Evolutionary conservation across 2,888 invertebrate genomes (phyloP).

Genomic region (Sericinus montela): DNA sequence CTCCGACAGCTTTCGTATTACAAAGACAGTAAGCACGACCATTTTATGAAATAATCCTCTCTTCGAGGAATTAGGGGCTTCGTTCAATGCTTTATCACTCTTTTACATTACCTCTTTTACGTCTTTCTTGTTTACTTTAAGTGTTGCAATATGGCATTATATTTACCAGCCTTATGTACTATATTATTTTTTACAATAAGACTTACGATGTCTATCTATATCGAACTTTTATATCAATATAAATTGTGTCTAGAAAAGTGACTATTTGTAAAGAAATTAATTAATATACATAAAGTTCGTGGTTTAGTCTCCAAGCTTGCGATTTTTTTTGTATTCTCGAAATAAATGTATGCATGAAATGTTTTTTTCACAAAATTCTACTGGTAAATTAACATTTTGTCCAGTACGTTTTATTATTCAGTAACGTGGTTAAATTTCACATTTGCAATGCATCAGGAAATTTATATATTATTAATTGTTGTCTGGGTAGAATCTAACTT

Average conservation of each 20-base stretch:
- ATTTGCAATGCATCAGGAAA: not conserved
- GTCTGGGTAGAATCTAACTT: no score
- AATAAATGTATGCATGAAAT: not conserved
- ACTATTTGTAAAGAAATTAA: no score
- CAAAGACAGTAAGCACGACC: conserved; percentile 59
- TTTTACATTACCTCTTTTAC: conserved; percentile 41
- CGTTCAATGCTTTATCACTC: conserved; percentile 45
- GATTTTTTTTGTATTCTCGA: no score
- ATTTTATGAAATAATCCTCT: conserved; percentile 67
- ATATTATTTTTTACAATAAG: no score
- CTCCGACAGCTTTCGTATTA: conserved; percentile 54
- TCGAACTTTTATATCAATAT: no score
- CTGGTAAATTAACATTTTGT: conserved; percentile 5
- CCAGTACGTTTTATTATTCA: conserved; percentile 14
- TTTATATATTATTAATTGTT: no score
- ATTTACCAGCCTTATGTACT: no score
- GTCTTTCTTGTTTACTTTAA: conserved; percentile 19
- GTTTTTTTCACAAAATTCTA: conserved; percentile 1
- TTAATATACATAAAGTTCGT: no score
- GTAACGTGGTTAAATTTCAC: conserved; percentile 10
- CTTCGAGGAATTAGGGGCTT: conserved; percentile 56
- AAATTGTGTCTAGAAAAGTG: no score
- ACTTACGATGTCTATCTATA: no score
- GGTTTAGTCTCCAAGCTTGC: no score
- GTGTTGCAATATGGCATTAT: not conserved